Conservation (phyloP, 2,797 vertebrate species). For the Anisognathus igniventris region DNA sequence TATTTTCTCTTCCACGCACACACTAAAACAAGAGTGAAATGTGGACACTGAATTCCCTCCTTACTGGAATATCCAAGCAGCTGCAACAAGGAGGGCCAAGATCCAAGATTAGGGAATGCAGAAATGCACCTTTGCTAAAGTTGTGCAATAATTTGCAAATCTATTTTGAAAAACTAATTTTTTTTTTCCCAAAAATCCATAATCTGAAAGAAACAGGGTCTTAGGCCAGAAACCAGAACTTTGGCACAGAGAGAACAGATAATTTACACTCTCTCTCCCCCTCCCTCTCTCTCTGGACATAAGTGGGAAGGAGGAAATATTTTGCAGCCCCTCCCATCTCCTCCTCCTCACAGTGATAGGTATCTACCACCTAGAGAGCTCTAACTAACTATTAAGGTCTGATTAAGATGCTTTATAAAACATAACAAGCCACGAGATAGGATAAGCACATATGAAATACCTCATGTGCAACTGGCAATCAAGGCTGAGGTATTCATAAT, state of each 20-base stretch:
- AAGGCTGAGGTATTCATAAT: not conserved
- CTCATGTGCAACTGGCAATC: not conserved
- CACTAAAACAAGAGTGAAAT: not conserved
- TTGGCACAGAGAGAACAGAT: not conserved
- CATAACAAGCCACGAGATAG: not conserved
- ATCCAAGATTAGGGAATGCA: not conserved
- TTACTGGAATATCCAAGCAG: not conserved
- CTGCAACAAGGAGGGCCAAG: not conserved
- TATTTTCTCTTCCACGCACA: not conserved
- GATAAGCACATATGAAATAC: not conserved
- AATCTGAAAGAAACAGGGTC: not conserved
- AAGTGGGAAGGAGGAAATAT: not conserved
- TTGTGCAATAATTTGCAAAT: not conserved
- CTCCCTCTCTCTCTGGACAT: not conserved
- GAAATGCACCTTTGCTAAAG: not conserved
- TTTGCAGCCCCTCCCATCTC: not conserved
- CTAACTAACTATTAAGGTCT: conserved; percentile 19
- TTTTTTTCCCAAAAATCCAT: not conserved
- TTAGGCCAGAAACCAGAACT: not conserved
- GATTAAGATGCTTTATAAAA: conserved; percentile 21
- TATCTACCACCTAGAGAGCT: conserved; percentile 42
- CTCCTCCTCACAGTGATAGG: not conserved
- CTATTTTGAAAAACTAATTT: not conserved
- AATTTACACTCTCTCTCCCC: not conserved
- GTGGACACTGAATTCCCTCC: rapidly evolving